Conservation (phyloP, 2,888 invertebrate species). For the Crocallis elinguaria region DNA sequence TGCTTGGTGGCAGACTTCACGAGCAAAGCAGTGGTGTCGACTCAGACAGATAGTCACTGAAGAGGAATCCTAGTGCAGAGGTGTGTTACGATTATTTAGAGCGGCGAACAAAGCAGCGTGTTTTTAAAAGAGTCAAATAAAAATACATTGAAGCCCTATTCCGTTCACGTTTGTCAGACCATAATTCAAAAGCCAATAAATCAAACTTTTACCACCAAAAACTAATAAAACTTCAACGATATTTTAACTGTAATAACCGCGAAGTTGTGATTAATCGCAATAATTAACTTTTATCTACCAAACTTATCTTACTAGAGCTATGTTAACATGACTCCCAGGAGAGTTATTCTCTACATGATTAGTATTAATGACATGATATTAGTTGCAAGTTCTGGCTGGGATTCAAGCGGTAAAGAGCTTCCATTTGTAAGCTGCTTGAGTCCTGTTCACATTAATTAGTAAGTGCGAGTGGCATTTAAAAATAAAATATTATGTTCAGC, state of each 20-base stretch:
- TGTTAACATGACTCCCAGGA: slow-evolving; percentile 15
- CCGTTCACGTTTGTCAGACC: slow-evolving; percentile 6
- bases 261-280: slow-evolving; percentile 38
- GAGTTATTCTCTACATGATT: slow-evolving; percentile 30
- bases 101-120: too few species aligned
- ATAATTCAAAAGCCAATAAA: slow-evolving; percentile 14
- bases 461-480: not conserved
- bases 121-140: not conserved
- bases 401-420: slow-evolving; percentile 7
- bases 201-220: slow-evolving; percentile 23
- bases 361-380: slow-evolving; percentile 32
- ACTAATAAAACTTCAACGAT: slow-evolving; percentile 38
- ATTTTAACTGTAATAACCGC: slow-evolving; percentile 37
- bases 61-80: too few species aligned
- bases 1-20: too few species aligned
- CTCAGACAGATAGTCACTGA: too few species aligned
- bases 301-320: slow-evolving; percentile 29
- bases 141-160: not conserved
- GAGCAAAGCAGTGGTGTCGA: too few species aligned
- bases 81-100: too few species aligned
- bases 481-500: too few species aligned
- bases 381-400: slow-evolving; percentile 11
- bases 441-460: not conserved
- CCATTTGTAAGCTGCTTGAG: not conserved
- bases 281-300: slow-evolving; percentile 41